Percentiles rank a stretch among this genome's conserved stretches.
Conservation (phyloP, 37 sponge, comb jelly and placozoan species). For the Oscarella lobularis region DNA sequence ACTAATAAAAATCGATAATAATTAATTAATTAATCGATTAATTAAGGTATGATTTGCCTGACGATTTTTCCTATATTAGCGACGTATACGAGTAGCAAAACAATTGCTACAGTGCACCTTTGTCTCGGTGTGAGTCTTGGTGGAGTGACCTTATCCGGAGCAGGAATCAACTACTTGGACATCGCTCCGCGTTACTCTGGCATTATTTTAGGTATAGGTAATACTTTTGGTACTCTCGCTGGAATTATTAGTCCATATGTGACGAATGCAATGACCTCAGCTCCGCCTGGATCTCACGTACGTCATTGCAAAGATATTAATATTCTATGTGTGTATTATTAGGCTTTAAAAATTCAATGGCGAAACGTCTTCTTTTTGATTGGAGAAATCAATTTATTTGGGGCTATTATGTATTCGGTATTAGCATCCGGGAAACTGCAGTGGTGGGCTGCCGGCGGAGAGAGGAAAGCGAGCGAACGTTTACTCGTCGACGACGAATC, state of each 20-base stretch:
- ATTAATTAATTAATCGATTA: no score
- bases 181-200: conserved; percentile 76
- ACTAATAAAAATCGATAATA: no score
- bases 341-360: conserved; percentile 36
- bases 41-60: conserved; percentile 32
- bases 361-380: conserved; percentile 57
- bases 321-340: not conserved
- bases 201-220: conserved; percentile 73
- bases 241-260: conserved; percentile 67
- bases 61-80: conserved; percentile 45
- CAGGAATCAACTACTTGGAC: conserved; percentile 57
- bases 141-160: conserved; percentile 43
- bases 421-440: conserved; percentile 52
- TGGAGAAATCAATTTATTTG: conserved; percentile 63
- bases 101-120: conserved; percentile 31
- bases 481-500: no score
- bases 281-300: no score
- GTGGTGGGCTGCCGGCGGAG: conserved; percentile 52
- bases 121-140: conserved; percentile 31
- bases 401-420: conserved; percentile 37
- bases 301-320: not conserved
- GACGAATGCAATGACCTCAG: conserved; percentile 48
- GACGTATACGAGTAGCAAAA: conserved; percentile 45
- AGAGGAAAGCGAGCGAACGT: no score
- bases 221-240: conserved; percentile 58